Evolutionary conservation across 2,113 vertebrate species (phyloP).

Genomic region (Hucho hucho): DNA sequence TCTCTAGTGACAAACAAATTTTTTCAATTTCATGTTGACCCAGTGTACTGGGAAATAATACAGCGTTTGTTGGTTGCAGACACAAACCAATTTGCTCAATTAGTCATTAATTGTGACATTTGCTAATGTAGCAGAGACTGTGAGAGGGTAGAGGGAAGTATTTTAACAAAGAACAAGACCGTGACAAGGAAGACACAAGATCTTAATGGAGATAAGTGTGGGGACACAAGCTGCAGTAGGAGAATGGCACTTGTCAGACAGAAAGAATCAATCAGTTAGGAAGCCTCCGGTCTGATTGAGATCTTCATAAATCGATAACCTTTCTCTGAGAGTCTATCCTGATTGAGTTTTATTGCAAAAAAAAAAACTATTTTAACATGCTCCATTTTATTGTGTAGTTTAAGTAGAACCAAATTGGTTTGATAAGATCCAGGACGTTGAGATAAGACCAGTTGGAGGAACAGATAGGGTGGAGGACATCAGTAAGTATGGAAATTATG

Average conservation of each 20-base stretch:
- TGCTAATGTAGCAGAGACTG: slow-evolving; percentile 1
- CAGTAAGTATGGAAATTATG: slow-evolving; percentile 33
- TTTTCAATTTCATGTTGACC: no score
- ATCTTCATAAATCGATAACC: slow-evolving; percentile 61
- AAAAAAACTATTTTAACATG: slow-evolving; percentile 52
- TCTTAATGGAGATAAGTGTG: not conserved
- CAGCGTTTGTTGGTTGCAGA: not conserved
- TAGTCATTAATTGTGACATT: not conserved
- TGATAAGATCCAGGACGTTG: slow-evolving; percentile 66
- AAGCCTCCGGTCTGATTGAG: slow-evolving; percentile 61
- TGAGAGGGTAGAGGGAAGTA: not conserved
- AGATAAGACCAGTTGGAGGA: slow-evolving; percentile 66
- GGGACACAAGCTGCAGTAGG: not conserved
- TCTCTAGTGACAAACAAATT: no score
- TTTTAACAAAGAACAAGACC: not conserved
- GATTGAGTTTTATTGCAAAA: slow-evolving; percentile 64
- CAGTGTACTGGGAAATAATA: no score
- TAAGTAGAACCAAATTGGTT: slow-evolving; percentile 68
- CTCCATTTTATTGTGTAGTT: slow-evolving; percentile 69
- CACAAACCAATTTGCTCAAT: no score
- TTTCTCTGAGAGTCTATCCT: slow-evolving; percentile 62
- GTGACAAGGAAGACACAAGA: not conserved
- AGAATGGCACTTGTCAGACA: slow-evolving; percentile 46
- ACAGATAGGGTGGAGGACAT: slow-evolving; percentile 66
- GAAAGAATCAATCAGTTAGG: slow-evolving; percentile 67